Evolutionary conservation across 2,113 vertebrate species (phyloP).

Genomic region (Oreochromis niloticus): DNA sequence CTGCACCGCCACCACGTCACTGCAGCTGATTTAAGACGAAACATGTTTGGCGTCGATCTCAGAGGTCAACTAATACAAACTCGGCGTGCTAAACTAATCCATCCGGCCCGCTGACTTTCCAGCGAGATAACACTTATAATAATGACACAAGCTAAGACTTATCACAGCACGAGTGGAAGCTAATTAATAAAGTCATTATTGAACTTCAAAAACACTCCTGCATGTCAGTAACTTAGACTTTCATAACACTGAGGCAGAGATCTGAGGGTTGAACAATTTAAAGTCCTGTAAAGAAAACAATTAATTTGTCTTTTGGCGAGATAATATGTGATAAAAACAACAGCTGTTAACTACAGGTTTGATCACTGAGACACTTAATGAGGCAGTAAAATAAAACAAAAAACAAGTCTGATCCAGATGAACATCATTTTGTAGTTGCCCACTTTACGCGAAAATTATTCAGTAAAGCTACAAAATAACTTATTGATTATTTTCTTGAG

Average conservation of each 20-base stretch:
- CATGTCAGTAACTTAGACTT: not conserved
- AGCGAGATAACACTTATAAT: not conserved
- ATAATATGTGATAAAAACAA: not conserved
- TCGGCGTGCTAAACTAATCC: not conserved
- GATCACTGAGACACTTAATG: not conserved
- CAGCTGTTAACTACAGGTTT: accelerated
- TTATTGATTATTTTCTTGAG: not conserved
- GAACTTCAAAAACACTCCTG: not conserved
- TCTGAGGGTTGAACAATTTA: not conserved
- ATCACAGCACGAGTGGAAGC: not conserved
- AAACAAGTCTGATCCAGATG: not conserved
- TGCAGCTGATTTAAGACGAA: not conserved
- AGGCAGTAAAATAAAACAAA: not conserved
- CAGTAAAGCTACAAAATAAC: not conserved
- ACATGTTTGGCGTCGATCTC: not conserved
- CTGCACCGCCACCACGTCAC: not conserved
- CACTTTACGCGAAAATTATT: accelerated
- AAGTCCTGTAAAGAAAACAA: not conserved
- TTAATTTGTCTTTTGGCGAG: not conserved
- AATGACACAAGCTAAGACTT: not conserved
- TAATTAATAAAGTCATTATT: not conserved
- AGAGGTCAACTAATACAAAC: not conserved
- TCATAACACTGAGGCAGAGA: not conserved
- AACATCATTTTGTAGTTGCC: not conserved
- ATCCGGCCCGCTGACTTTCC: not conserved